phyloP scores from a whole-genome alignment of 2,888 invertebrate genomes.

The Dione juno region DNA sequence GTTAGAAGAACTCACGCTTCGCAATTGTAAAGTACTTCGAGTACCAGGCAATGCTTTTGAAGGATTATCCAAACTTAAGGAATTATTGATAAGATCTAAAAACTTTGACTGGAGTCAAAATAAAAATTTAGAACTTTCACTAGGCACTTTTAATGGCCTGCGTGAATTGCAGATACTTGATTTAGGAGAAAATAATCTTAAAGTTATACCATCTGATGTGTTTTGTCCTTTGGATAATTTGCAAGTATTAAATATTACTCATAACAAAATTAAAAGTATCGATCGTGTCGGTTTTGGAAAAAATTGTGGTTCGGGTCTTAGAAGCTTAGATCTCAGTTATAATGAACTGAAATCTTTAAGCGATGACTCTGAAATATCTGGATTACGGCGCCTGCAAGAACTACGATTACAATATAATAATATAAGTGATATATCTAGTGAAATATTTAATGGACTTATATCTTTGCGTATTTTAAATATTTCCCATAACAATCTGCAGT shows the following conservation, averaged over 20 bases:
- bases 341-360: conserved; percentile 90
- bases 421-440: conserved; percentile 89
- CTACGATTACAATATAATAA: conserved; percentile 92
- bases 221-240: conserved; percentile 92
- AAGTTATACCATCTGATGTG: conserved; percentile 89
- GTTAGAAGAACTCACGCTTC: conserved; percentile 89
- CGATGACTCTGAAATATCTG: conserved; percentile 89
- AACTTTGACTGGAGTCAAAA: conserved; percentile 91
- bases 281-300: conserved; percentile 88
- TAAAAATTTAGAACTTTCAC: conserved; percentile 89
- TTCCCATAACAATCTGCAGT: conserved; percentile 92
- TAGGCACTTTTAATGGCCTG: conserved; percentile 89
- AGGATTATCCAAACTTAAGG: conserved; percentile 91
- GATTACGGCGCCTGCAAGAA: conserved; percentile 90
- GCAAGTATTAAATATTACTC: conserved; percentile 91
- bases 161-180: conserved; percentile 90
- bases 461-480: conserved; percentile 92
- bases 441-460: conserved; percentile 90
- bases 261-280: conserved; percentile 90
- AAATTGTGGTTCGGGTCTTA: conserved; percentile 87
- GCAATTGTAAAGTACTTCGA: conserved; percentile 91
- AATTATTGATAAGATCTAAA: conserved; percentile 89
- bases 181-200: conserved; percentile 91
- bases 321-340: conserved; percentile 90
- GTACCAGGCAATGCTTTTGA: conserved; percentile 91